phyloP scores from a whole-genome alignment of 1,140 invertebrate genomes.

The Carposina sasakii region DNA sequence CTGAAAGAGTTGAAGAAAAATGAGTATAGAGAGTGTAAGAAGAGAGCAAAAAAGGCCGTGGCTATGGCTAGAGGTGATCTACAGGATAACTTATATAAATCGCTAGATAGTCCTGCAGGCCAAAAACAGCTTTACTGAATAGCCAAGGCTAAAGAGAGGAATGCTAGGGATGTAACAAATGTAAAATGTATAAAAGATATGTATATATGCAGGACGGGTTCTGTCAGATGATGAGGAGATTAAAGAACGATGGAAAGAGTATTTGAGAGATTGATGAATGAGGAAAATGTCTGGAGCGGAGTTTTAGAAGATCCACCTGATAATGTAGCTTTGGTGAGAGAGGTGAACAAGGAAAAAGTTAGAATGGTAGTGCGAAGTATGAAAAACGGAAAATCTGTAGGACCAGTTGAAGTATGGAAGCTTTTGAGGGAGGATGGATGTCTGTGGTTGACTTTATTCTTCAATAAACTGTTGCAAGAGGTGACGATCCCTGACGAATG shows the following conservation, averaged over 20 bases:
- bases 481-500: constrained; percentile 23
- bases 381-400: constrained; percentile 23
- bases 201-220: constrained; percentile 1
- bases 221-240: neutral
- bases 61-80: no score
- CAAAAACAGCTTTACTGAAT: constrained; percentile 13
- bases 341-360: constrained; percentile 14
- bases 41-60: no score
- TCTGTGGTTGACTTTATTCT: constrained; percentile 24
- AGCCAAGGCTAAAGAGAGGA: constrained; percentile 12
- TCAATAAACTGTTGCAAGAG: constrained; percentile 28
- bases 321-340: constrained; percentile 11
- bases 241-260: neutral
- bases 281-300: constrained; percentile 3
- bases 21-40: no score
- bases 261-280: constrained; percentile 3
- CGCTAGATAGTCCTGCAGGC: neutral
- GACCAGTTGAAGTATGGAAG: constrained; percentile 26
- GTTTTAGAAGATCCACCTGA: neutral
- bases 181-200: constrained; percentile 18
- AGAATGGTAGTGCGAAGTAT: constrained; percentile 15
- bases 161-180: constrained; percentile 12
- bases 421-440: constrained; percentile 17
- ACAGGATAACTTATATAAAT: constrained; percentile 9
- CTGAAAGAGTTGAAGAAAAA: no score